Percentiles rank a stretch among this genome's conserved stretches.
phyloP scores from a whole-genome alignment of 2,797 vertebrate genomes.

The Moxostoma hubbsi region DNA sequence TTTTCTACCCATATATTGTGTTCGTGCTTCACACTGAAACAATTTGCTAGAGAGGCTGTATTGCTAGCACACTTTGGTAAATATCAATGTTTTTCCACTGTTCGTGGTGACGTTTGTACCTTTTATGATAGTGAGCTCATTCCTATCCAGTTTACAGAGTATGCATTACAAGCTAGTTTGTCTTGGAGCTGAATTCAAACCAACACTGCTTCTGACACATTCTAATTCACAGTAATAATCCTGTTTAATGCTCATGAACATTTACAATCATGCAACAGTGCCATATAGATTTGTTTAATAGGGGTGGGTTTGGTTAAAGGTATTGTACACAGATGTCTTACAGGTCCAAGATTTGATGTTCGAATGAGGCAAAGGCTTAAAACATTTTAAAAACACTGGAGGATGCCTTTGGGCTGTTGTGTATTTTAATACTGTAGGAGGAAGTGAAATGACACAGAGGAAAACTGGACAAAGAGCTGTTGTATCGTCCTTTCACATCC shows the following conservation, averaged over 20 bases:
- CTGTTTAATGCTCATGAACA: not conserved
- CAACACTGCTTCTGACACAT: not conserved
- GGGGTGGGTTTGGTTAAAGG: constrained; percentile 4
- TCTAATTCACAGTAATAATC: not conserved
- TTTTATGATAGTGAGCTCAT: constrained; percentile 24
- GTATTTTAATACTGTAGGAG: not conserved
- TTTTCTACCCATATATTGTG: constrained; percentile 2
- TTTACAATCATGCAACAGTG: not conserved
- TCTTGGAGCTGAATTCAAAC: constrained; percentile 11
- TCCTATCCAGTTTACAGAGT: constrained; percentile 35
- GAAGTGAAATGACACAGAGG: not conserved
- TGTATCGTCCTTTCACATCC: not conserved
- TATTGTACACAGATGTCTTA: not conserved
- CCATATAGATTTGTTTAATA: not conserved
- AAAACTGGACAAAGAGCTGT: constrained; percentile 14
- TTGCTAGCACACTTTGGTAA: not conserved
- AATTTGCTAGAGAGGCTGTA: not conserved
- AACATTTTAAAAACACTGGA: not conserved
- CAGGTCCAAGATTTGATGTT: not conserved
- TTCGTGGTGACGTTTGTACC: constrained; percentile 21
- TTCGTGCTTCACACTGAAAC: constrained; percentile 8
- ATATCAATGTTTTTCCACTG: not conserved
- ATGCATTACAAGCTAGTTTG: not conserved
- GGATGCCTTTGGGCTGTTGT: not conserved
- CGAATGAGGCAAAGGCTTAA: not conserved